Evolutionary conservation across 2,797 vertebrate genomes (phyloP).

Genomic region (Dermochelys coriacea): DNA sequence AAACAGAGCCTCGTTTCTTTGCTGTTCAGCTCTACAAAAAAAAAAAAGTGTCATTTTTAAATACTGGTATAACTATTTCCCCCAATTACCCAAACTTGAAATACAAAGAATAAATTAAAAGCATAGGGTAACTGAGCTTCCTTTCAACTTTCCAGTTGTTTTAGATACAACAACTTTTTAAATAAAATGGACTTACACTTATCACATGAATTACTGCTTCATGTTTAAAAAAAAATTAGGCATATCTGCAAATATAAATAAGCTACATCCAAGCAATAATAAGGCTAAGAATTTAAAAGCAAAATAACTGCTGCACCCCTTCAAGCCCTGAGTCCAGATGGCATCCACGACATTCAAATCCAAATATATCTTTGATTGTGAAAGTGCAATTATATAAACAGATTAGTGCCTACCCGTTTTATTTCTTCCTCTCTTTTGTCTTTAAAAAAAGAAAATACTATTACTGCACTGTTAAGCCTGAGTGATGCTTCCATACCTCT

Average conservation of each 20-base stretch:
- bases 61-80: not conserved
- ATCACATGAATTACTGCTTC: not conserved
- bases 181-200: not conserved
- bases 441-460: not conserved
- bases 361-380: not conserved
- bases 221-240: not conserved
- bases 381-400: not conserved
- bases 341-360: not conserved
- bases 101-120: not conserved
- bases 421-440: not conserved
- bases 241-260: not conserved
- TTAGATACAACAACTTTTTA: not conserved
- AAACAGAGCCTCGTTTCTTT: constrained; percentile 90
- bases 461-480: not conserved
- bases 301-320: not conserved
- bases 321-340: not conserved
- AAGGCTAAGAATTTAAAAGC: not conserved
- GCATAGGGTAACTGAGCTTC: not conserved
- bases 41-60: constrained; percentile 53
- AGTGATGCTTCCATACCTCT: not conserved
- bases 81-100: not conserved
- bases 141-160: not conserved
- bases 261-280: not conserved
- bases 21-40: constrained; percentile 87
- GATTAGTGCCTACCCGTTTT: not conserved